phyloP scores from a whole-genome alignment of 2,113 vertebrate genomes.

The Paraplagusia blochii region DNA sequence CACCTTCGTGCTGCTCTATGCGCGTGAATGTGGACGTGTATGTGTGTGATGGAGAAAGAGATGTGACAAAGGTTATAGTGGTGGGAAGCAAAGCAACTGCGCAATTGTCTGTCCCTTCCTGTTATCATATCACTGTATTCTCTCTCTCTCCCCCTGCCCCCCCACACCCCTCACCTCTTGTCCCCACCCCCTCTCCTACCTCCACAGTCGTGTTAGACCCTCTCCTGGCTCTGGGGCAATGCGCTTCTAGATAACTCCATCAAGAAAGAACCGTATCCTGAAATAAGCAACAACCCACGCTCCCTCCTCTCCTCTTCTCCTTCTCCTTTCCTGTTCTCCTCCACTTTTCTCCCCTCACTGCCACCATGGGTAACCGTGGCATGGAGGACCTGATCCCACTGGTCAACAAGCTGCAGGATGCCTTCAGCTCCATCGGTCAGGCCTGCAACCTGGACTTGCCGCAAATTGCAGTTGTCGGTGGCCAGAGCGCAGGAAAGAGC shows the following conservation, averaged over 20 bases:
- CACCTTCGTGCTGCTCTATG: slow-evolving; percentile 23
- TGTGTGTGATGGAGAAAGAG: not conserved
- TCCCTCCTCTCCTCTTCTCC: not conserved
- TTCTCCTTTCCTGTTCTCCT: slow-evolving; percentile 26
- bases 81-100: slow-evolving; percentile 59
- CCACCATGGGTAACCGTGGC: slow-evolving; percentile 80
- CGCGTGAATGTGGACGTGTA: not conserved
- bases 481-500: slow-evolving; percentile 90
- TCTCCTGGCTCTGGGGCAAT: slow-evolving; percentile 53
- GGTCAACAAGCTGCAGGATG: slow-evolving; percentile 92
- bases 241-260: slow-evolving; percentile 70
- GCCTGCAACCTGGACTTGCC: slow-evolving; percentile 88
- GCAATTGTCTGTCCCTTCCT: slow-evolving; percentile 65
- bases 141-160: slow-evolving; percentile 7
- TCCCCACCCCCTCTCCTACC: not conserved
- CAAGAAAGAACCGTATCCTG: slow-evolving; percentile 68
- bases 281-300: slow-evolving; percentile 49
- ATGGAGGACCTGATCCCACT: slow-evolving; percentile 93
- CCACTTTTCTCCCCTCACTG: slow-evolving; percentile 56
- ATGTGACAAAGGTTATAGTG: slow-evolving; percentile 9
- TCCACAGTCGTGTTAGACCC: slow-evolving; percentile 38
- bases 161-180: not conserved
- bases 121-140: slow-evolving; percentile 34
- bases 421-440: slow-evolving; percentile 89
- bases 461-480: slow-evolving; percentile 89